Base-by-base conservation (phyloP, 2,888 invertebrate species). In the Apocheima hispidaria region DNA sequence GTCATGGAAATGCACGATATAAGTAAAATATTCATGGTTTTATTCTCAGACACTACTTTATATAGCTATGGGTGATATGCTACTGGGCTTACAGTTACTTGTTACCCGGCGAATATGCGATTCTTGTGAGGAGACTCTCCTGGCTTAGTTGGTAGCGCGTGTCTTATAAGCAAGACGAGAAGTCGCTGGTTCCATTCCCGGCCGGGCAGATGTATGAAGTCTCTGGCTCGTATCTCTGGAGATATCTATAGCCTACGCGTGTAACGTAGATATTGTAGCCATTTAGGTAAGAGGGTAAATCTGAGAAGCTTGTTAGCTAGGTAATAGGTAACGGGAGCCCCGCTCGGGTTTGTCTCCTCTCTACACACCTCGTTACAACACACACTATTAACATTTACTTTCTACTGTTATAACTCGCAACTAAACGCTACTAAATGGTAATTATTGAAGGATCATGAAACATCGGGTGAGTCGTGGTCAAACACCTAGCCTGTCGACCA, bases 321-420 rank as follows among this genome's bases (percentile, higher is more conserved):
- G 30, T 46, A 30, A 30, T 30, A 30, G 46, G 30, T 46, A 46
- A 46, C 46, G 30, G 28, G 30, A 46, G 46, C 18, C 46, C 16
- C 16, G 18, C 5, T 9, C 7, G 7, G 30, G 12, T 14, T 7
- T 2, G 26, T 12, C 21, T 26, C 26, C 23, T 14, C 18, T 7
- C n/a, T 28, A n/a, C 20, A n/a, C 51, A 40, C 18, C 40, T 4
- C 2, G n/a, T 28, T 28, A 40, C 9, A 44, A 28, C 44, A n/a
- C n/a, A 23, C 44, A 21, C 21, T n/a, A 44, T 16, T 16, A 2
- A 41, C 40, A 12, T 21, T 16, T 1, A 26, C n/a, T 43, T 41
- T 21, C 12, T n/a, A 41, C 41, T 41, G 23, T 23, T 20, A 20
- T 2, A 18, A 38, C 10, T 38, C 38, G 3, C 1, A 4, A 10